Conservation (phyloP, 2,113 vertebrate species). For the Ptilonorhynchus violaceus region DNA sequence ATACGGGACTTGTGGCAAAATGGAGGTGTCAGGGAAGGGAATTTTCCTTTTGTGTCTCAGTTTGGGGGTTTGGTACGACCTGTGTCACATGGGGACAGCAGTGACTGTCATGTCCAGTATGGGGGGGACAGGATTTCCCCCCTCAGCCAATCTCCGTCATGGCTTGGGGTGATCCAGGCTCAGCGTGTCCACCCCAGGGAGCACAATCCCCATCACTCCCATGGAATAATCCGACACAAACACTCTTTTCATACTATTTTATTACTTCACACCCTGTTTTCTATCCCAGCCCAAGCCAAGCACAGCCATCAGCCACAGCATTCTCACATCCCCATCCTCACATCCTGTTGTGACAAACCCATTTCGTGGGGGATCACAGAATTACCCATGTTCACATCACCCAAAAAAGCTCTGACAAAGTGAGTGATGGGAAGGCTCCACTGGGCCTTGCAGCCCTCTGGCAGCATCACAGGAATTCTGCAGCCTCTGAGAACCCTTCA, state of each 20-base stretch:
- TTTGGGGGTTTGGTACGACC: background rate
- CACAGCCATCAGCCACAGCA: background rate
- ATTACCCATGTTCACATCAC: background rate
- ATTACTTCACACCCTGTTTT: background rate
- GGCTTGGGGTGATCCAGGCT: rapidly evolving
- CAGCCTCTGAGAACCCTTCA: background rate
- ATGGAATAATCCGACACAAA: rapidly evolving
- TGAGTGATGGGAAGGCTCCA: too few relatives aligned
- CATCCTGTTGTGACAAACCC: rapidly evolving
- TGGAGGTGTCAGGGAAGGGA: rapidly evolving
- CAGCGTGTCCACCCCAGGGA: background rate
- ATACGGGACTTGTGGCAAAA: background rate
- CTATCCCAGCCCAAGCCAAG: background rate
- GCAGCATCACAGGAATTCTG: background rate
- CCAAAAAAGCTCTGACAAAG: too few relatives aligned
- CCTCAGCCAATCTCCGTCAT: background rate
- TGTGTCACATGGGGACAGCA: background rate
- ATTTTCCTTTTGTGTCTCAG: background rate
- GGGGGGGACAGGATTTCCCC: background rate
- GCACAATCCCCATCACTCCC: background rate
- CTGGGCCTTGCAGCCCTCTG: background rate
- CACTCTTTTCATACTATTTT: background rate
- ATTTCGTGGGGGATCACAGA: rapidly evolving
- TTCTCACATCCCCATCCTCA: background rate
- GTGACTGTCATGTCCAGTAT: background rate